Evolutionary conservation across 2,113 vertebrate species (phyloP).

Genomic region (Percina caprodes): DNA sequence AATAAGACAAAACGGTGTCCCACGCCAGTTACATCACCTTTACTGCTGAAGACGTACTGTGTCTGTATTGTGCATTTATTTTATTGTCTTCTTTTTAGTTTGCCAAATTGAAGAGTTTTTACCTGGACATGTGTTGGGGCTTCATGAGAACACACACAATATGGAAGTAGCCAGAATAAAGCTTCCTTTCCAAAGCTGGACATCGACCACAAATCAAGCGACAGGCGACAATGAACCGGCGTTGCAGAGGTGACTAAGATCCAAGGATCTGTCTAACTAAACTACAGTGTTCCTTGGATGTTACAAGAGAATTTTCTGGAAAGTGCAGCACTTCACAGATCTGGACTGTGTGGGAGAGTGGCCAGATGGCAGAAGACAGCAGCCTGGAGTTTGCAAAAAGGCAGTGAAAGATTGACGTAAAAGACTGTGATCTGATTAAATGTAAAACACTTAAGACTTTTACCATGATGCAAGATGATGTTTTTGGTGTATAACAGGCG

Average conservation of each 20-base stretch:
- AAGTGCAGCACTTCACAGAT: conserved; percentile 70
- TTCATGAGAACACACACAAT: background rate
- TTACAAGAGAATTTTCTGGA: conserved; percentile 51
- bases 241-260: conserved; percentile 39
- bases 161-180: background rate
- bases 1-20: conserved; percentile 14
- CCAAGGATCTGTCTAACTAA: conserved; percentile 37
- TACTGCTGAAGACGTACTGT: background rate
- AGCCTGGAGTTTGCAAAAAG: conserved; percentile 65
- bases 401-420: conserved; percentile 56
- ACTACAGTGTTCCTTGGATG: conserved; percentile 44
- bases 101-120: background rate
- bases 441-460: conserved; percentile 4
- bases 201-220: conserved; percentile 23
- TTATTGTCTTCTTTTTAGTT: background rate
- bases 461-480: conserved; percentile 13
- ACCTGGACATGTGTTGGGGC: background rate
- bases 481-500: conserved; percentile 4
- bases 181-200: conserved; percentile 11
- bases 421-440: conserved; percentile 43
- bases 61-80: conserved; percentile 3
- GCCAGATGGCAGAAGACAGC: conserved; percentile 73
- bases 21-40: background rate
- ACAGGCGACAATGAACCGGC: background rate
- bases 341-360: conserved; percentile 74